Conservation (phyloP, 2,888 invertebrate genomes). For the Miltochrista miniata region DNA sequence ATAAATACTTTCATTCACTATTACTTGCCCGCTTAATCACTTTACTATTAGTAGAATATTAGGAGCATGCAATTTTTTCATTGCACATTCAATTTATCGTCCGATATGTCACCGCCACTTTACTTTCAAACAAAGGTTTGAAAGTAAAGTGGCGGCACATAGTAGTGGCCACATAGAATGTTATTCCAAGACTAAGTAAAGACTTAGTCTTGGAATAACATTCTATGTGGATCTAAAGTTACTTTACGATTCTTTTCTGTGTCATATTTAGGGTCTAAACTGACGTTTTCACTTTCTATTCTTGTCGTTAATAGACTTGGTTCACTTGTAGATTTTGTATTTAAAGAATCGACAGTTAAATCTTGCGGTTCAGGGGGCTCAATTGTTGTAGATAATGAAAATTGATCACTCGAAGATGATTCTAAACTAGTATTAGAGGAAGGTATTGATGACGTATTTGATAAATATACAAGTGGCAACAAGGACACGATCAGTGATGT, state of each 20-base stretch:
- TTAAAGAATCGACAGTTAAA: slow-evolving; percentile 7
- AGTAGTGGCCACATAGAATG: no score
- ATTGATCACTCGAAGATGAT: neutral
- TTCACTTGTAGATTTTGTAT: neutral
- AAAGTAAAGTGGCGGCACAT: no score
- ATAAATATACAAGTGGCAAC: neutral
- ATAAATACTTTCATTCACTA: neutral
- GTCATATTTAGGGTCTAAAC: slow-evolving; percentile 24
- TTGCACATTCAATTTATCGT: neutral
- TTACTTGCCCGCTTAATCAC: neutral
- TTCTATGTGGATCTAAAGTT: slow-evolving; percentile 2
- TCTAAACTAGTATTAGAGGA: neutral
- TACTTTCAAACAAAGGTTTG: no score
- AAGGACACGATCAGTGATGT: neutral
- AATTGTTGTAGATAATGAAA: neutral
- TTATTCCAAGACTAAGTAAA: no score
- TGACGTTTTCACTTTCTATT: slow-evolving; percentile 10
- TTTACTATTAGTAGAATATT: neutral
- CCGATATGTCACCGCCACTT: neutral
- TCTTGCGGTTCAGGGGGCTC: neutral
- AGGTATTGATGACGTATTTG: neutral
- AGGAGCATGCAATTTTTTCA: neutral
- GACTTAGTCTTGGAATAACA: slow-evolving; percentile 8
- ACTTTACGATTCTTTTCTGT: slow-evolving; percentile 1
- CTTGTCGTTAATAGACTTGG: neutral